Percentiles rank a stretch among this genome's conserved stretches.
These are phyloP conservation scores for Drosophila dives DNA, from an alignment of 2,888 invertebrate species.

Conservation along the genomic window DNA sequence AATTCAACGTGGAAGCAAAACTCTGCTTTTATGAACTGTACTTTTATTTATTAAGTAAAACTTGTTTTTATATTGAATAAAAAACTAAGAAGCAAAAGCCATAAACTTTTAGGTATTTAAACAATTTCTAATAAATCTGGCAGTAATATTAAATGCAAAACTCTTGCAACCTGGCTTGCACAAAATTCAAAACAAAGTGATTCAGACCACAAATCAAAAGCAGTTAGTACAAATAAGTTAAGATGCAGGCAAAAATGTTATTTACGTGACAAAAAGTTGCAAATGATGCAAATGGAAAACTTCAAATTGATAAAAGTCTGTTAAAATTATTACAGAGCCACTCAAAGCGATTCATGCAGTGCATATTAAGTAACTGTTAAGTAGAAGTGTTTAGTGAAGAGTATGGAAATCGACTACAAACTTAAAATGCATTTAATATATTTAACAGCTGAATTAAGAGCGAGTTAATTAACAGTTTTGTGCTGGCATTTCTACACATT, in stretches of 20 bases:
- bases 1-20: too few relatives aligned
- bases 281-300: background rate
- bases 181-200: background rate
- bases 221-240: background rate
- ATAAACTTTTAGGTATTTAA: too few relatives aligned
- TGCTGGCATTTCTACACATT: background rate
- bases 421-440: background rate
- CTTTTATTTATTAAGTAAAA: too few relatives aligned
- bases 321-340: background rate
- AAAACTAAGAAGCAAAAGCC: too few relatives aligned
- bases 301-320: background rate
- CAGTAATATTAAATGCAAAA: background rate
- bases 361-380: background rate
- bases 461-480: background rate
- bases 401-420: background rate
- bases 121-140: too few relatives aligned
- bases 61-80: too few relatives aligned
- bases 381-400: background rate
- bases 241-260: background rate
- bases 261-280: too few relatives aligned
- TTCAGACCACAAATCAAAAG: background rate
- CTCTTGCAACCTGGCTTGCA: too few relatives aligned
- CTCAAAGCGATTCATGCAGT: background rate
- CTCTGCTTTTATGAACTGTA: too few relatives aligned
- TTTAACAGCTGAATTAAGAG: background rate